A percentile compares a stretch with the other conserved stretches of the same genome.
phyloP scores from a whole-genome alignment of 92 coral and sea anemone species.

The Zoanthus gigantus region DNA sequence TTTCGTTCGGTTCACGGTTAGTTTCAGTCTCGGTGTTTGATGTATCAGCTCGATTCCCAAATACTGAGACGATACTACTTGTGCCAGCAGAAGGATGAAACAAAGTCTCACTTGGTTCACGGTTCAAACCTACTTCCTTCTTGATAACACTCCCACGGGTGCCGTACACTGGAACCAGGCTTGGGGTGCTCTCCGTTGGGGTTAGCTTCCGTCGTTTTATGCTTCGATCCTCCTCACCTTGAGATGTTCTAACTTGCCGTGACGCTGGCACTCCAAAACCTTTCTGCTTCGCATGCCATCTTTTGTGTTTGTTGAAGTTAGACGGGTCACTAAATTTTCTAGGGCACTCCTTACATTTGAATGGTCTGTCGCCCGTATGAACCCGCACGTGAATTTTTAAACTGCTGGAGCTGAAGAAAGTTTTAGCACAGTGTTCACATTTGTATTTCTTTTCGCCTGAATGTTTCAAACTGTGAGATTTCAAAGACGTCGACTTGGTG shows the following conservation, averaged over 20 bases:
- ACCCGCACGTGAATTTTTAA: constrained; percentile 96
- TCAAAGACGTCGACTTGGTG: constrained; percentile 93
- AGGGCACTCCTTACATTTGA: constrained; percentile 96
- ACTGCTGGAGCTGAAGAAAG: constrained; percentile 98
- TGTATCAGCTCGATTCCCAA: constrained; percentile 17
- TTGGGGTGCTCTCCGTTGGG: constrained; percentile 11
- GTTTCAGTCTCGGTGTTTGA: constrained; percentile 29
- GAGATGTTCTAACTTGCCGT: constrained; percentile 47
- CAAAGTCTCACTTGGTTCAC: constrained; percentile 19
- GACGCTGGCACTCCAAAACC: constrained; percentile 63
- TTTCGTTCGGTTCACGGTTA: constrained; percentile 71
- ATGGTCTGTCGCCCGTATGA: constrained; percentile 97
- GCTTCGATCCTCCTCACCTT: constrained; percentile 30
- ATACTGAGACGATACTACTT: background rate
- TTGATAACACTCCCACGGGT: constrained; percentile 38
- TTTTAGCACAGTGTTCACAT: constrained; percentile 92
- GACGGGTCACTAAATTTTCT: constrained; percentile 98
- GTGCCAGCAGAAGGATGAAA: constrained; percentile 33
- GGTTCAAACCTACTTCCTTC: constrained; percentile 18
- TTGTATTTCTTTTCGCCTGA: constrained; percentile 96
- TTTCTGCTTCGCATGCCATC: constrained; percentile 94
- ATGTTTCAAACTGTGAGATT: constrained; percentile 94
- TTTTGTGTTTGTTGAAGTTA: constrained; percentile 97
- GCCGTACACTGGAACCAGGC: constrained; percentile 41
- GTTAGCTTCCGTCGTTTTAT: constrained; percentile 34